phyloP scores from a whole-genome alignment of 2,797 vertebrate species.

The Periparus ater region DNA sequence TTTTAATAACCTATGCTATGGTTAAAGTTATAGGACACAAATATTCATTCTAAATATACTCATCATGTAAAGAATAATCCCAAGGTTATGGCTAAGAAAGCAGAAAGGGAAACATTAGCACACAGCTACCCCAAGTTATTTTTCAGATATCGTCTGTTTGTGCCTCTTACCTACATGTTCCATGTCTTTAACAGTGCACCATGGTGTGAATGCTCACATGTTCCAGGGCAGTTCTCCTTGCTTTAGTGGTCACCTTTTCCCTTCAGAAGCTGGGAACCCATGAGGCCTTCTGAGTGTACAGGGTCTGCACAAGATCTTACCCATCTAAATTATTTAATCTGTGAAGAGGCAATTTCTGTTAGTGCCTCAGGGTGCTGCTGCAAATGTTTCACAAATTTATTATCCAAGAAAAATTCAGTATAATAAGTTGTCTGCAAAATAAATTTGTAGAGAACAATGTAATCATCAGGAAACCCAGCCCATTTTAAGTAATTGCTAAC shows the following conservation, averaged over 20 bases:
- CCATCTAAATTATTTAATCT: not conserved
- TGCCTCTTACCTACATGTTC: not conserved
- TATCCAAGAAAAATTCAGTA: not conserved
- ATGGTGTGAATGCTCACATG: not conserved
- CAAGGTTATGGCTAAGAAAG: not conserved
- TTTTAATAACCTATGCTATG: conserved; percentile 44
- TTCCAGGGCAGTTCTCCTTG: not conserved
- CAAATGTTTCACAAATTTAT: not conserved
- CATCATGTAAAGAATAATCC: not conserved
- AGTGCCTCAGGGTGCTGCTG: not conserved
- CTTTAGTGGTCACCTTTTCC: not conserved
- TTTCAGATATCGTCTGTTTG: not conserved
- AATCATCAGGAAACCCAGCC: not conserved
- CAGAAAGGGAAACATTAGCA: not conserved
- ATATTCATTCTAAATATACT: not conserved
- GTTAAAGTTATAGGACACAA: conserved; percentile 5
- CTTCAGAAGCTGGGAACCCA: not conserved
- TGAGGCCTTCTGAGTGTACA: not conserved
- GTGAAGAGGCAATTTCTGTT: not conserved
- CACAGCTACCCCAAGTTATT: not conserved
- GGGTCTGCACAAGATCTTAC: not conserved
- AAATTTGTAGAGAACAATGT: not conserved
- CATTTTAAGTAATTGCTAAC: not conserved
- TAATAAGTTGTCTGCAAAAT: conserved; percentile 2
- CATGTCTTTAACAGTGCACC: not conserved